phyloP scores from a whole-genome alignment of 2,888 invertebrate genomes.

The Pomacea canaliculata region DNA sequence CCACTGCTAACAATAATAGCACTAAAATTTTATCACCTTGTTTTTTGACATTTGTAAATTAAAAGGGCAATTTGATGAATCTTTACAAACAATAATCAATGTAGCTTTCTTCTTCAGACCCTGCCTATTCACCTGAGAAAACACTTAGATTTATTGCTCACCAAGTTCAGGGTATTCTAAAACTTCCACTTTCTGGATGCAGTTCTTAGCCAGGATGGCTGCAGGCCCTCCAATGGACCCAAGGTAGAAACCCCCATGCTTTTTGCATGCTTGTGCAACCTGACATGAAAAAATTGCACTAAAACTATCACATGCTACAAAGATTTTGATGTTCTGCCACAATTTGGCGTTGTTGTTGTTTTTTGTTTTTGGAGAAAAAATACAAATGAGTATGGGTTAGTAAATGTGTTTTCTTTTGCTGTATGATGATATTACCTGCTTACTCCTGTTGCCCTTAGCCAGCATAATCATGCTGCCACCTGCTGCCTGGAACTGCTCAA shows the following conservation, averaged over 20 bases:
- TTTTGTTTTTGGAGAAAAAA: background rate
- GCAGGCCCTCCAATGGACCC: conserved; percentile 71
- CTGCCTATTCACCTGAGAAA: too few species aligned
- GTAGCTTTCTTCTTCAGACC: too few species aligned
- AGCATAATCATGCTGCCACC: conserved; percentile 70
- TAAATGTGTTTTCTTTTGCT: too few species aligned
- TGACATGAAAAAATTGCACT: conserved; percentile 27
- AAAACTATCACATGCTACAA: background rate
- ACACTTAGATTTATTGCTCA: conserved; percentile 33
- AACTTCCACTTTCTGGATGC: conserved; percentile 70
- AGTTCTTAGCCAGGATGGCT: conserved; percentile 69
- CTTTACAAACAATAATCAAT: too few species aligned
- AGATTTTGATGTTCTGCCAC: background rate
- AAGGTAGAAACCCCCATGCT: conserved; percentile 70
- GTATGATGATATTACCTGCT: conserved; percentile 48
- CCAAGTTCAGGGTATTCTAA: conserved; percentile 70
- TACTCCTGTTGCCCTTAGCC: conserved; percentile 69
- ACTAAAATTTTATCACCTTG: too few species aligned
- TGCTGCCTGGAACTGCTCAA: conserved; percentile 67
- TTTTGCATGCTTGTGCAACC: conserved; percentile 69
- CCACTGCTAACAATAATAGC: too few species aligned
- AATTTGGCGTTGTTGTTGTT: background rate
- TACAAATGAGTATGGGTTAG: too few species aligned
- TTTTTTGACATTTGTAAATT: too few species aligned
- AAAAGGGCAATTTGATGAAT: too few species aligned